Evolutionary conservation across 2,888 invertebrate genomes (phyloP).

Genomic region (Adelognathus sp.): DNA sequence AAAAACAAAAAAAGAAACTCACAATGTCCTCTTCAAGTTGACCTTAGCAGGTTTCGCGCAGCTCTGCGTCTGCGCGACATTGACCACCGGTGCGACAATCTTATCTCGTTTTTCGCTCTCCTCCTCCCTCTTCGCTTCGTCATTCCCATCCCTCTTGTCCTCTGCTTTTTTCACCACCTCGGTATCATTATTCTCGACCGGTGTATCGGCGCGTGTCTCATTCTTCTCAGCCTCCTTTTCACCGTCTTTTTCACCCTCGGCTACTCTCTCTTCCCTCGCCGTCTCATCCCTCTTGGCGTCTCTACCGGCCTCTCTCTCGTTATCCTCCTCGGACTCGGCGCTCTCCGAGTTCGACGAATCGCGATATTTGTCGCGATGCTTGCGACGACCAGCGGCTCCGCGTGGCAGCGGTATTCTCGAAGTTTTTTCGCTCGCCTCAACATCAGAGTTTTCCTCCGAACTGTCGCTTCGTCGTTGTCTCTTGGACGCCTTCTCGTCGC

Average conservation of each 20-base stretch:
- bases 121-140: constrained; percentile 24
- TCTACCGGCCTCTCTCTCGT: constrained; percentile 44
- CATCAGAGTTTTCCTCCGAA: constrained; percentile 65
- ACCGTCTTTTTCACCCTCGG: constrained; percentile 58
- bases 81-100: constrained; percentile 7
- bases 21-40: constrained; percentile 80
- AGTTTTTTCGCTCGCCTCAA: constrained; percentile 22
- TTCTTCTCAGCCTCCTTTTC: constrained; percentile 59
- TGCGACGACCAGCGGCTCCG: constrained; percentile 68
- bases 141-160: constrained; percentile 28
- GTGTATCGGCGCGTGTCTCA: constrained; percentile 32
- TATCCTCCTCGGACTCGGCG: constrained; percentile 75
- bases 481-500: constrained; percentile 9
- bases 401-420: constrained; percentile 53
- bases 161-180: not conserved
- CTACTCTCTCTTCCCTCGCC: constrained; percentile 32
- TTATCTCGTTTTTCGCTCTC: constrained; percentile 52
- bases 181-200: constrained; percentile 50
- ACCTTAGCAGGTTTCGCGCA: constrained; percentile 76
- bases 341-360: constrained; percentile 77
- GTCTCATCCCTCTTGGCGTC: constrained; percentile 26
- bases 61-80: constrained; percentile 49
- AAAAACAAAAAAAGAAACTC: too few species aligned
- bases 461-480: constrained; percentile 1
- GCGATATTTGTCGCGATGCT: constrained; percentile 74